These are phyloP conservation scores for Eulemur albifrons DNA, from an alignment of 2,797 vertebrate genomes.

Conservation along the genomic window DNA sequence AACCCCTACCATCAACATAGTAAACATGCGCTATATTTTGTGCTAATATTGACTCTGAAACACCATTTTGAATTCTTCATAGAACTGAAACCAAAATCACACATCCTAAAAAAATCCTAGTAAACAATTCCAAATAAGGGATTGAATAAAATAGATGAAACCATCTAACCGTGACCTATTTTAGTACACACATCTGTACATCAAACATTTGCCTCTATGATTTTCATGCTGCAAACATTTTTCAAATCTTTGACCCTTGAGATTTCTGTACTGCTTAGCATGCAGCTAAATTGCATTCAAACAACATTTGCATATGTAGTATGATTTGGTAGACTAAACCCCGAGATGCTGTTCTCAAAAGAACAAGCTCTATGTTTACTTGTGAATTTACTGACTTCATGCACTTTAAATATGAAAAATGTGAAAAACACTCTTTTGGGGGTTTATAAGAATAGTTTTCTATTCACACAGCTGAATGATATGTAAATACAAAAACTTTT, in stretches of 20 bases:
- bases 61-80: constrained; percentile 34
- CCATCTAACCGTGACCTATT: constrained; percentile 37
- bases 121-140: constrained; percentile 55
- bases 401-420: constrained; percentile 64
- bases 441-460: constrained; percentile 36
- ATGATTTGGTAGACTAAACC: constrained; percentile 67
- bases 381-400: constrained; percentile 58
- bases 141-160: constrained; percentile 61
- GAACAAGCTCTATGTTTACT: constrained; percentile 62
- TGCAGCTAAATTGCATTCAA: constrained; percentile 46
- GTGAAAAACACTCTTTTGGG: constrained; percentile 23
- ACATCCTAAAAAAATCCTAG: constrained; percentile 29
- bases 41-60: constrained; percentile 55
- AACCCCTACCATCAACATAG: not conserved
- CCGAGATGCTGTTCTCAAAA: constrained; percentile 45
- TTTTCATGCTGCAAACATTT: constrained; percentile 58
- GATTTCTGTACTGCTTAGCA: constrained; percentile 59
- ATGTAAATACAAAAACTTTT: constrained; percentile 22
- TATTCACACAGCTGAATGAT: constrained; percentile 3
- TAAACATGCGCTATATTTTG: not conserved
- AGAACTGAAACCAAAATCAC: constrained; percentile 47
- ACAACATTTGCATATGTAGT: constrained; percentile 63
- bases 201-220: constrained; percentile 68
- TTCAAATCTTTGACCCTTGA: constrained; percentile 69
- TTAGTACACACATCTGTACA: constrained; percentile 65